phyloP scores from a whole-genome alignment of 2,113 vertebrate species.

The Syngnathus floridae region DNA sequence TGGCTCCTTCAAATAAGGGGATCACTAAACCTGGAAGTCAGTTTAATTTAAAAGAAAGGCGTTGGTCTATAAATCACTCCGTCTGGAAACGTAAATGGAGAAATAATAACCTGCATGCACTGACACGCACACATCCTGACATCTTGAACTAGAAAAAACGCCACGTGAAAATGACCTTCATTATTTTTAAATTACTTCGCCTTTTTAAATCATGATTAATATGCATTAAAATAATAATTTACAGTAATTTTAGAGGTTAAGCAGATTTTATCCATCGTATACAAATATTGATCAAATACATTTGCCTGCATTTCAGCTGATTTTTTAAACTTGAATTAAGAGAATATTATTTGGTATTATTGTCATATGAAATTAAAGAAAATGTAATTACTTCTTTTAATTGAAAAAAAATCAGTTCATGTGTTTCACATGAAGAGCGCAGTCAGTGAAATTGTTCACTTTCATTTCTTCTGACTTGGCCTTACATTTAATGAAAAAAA shows the following conservation, averaged over 20 bases:
- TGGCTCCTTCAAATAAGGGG: neutral
- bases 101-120: slow-evolving; percentile 14
- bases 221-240: neutral
- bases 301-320: neutral
- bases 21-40: neutral
- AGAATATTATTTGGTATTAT: neutral
- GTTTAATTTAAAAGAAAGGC: slow-evolving; percentile 1
- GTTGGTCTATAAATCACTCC: slow-evolving; percentile 22
- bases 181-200: neutral
- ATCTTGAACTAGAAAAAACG: neutral
- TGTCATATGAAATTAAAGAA: too few species aligned
- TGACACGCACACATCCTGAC: neutral
- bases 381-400: neutral
- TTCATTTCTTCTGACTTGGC: neutral
- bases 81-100: slow-evolving; percentile 7
- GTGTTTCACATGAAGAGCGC: neutral
- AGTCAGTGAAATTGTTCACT: neutral
- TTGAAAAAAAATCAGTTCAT: neutral
- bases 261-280: neutral
- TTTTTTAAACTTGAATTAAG: neutral
- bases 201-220: neutral
- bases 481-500: neutral
- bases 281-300: neutral
- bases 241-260: neutral
- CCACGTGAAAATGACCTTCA: too few species aligned